Evolutionary conservation across 2,888 invertebrate species (phyloP).

Genomic region (Eueremaeus valkanovi): DNA sequence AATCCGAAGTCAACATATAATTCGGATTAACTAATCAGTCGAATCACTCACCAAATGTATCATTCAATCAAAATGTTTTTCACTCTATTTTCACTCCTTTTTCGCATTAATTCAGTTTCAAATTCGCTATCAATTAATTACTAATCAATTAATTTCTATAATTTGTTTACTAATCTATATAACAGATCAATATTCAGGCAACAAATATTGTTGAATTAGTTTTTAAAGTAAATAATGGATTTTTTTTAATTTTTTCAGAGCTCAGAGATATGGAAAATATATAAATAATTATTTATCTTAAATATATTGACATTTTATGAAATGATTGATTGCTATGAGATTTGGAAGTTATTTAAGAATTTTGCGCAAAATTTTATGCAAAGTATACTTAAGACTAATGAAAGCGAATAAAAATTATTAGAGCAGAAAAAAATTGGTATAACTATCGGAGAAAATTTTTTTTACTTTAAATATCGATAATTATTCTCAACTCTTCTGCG

Average conservation of each 20-base stretch:
- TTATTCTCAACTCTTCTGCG: background rate
- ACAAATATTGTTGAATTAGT: background rate
- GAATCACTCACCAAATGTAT: background rate
- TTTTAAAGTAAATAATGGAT: background rate
- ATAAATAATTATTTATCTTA: conserved; percentile 1
- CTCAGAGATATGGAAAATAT: background rate
- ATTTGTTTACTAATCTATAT: background rate
- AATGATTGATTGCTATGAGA: conserved; percentile 15
- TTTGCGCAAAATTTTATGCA: background rate
- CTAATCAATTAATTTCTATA: background rate
- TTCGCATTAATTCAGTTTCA: no score
- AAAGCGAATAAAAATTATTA: background rate
- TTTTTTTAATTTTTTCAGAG: background rate
- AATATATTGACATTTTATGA: background rate
- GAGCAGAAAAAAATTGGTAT: background rate
- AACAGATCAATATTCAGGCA: background rate
- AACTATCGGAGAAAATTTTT: no score
- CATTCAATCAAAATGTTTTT: background rate
- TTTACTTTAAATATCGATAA: background rate
- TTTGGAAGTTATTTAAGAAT: conserved; percentile 14
- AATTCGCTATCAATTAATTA: no score
- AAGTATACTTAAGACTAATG: background rate
- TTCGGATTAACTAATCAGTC: conserved; percentile 1
- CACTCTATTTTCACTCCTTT: no score
- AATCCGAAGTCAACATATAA: background rate